phyloP scores from a whole-genome alignment of 2,797 vertebrate species.

The Scyliorhinus canicula region DNA sequence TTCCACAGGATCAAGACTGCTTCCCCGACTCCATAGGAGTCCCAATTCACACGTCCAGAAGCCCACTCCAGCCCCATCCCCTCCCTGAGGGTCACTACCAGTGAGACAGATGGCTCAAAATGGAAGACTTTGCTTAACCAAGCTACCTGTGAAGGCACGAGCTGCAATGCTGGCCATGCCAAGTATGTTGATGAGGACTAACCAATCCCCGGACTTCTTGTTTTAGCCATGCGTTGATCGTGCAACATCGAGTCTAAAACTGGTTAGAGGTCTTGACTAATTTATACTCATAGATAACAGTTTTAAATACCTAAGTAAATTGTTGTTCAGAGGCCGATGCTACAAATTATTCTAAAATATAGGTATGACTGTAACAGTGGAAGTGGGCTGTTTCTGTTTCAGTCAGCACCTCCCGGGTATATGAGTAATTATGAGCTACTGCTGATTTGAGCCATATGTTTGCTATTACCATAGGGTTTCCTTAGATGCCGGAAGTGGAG shows the following conservation, averaged over 20 bases:
- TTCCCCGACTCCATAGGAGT: neutral
- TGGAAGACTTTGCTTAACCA: neutral
- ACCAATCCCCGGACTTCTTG: neutral
- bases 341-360: neutral
- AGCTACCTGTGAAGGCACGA: neutral
- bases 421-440: conserved; percentile 13
- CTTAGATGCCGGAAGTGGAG: neutral
- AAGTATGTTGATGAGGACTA: neutral
- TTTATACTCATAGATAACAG: neutral
- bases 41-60: neutral
- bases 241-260: neutral
- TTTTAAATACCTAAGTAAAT: neutral
- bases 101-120: neutral
- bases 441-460: conserved; percentile 23
- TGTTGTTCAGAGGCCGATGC: neutral
- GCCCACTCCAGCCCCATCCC: neutral
- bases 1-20: neutral
- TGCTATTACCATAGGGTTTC: conserved; percentile 3
- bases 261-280: neutral
- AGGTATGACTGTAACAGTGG: neutral
- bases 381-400: conserved; percentile 10
- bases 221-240: neutral
- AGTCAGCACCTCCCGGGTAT: neutral
- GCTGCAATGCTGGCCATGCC: neutral
- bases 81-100: neutral